Percentiles rank a stretch among this genome's conserved stretches.
phyloP scores from a whole-genome alignment of 2,888 invertebrate genomes.

The Napeogenes sylphis region DNA sequence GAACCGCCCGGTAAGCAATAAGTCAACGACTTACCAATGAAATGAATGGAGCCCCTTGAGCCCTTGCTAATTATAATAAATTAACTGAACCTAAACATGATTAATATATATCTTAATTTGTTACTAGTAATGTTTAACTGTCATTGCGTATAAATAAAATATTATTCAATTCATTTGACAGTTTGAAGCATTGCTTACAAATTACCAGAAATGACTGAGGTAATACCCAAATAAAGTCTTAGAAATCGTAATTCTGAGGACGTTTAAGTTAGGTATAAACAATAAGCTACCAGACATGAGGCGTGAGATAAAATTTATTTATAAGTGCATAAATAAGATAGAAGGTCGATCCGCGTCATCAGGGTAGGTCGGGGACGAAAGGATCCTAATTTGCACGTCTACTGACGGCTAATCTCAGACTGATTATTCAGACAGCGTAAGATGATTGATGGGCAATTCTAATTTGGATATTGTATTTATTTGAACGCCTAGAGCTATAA shows the following conservation, averaged over 20 bases:
- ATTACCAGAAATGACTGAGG: too few species aligned
- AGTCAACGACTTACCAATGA: conserved; percentile 57
- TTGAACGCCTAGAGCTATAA: conserved; percentile 43
- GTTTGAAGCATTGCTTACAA: too few species aligned
- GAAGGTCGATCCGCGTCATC: conserved; percentile 56
- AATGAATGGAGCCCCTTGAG: conserved; percentile 55
- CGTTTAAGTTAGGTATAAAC: conserved; percentile 38
- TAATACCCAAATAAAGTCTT: not conserved
- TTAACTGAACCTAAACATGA: conserved; percentile 29
- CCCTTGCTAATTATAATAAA: conserved; percentile 41
- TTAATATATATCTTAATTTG: conserved; percentile 25
- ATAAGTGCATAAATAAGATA: conserved; percentile 64
- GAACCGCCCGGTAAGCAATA: conserved; percentile 59
- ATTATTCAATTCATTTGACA: too few species aligned
- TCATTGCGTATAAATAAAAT: too few species aligned
- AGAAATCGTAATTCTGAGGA: not conserved
- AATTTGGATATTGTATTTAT: conserved; percentile 46
- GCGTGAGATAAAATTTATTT: conserved; percentile 59
- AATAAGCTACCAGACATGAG: conserved; percentile 34
- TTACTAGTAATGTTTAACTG: conserved; percentile 4
- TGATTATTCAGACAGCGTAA: conserved; percentile 47
- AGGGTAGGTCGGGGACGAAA: conserved; percentile 67
- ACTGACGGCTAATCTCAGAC: conserved; percentile 38
- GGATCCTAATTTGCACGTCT: conserved; percentile 38
- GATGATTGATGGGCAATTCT: conserved; percentile 47